Conservation (phyloP, 2,113 vertebrate species). For the Mionectes macconnelli region DNA sequence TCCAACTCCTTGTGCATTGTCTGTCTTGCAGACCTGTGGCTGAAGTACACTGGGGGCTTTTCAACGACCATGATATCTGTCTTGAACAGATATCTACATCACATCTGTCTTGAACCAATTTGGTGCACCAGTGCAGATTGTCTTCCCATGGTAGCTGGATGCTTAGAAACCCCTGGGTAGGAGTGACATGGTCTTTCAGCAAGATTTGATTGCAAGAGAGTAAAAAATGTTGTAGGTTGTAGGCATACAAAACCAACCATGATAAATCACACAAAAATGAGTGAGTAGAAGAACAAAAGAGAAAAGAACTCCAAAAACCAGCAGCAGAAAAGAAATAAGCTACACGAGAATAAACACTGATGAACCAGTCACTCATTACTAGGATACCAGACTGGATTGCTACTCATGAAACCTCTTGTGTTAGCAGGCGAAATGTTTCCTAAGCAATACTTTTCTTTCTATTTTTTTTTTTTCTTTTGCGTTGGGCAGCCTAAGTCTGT, state of each 20-base stretch:
- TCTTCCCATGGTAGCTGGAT: background rate
- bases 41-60: background rate
- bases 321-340: background rate
- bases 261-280: background rate
- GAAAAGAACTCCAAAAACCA: background rate
- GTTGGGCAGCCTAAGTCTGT: background rate
- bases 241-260: background rate
- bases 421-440: background rate
- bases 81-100: background rate
- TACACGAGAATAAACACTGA: background rate
- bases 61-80: background rate
- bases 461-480: background rate
- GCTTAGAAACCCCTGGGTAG: background rate
- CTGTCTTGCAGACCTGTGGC: background rate
- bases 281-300: background rate
- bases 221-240: background rate
- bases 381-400: background rate
- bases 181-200: background rate
- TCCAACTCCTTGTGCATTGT: background rate
- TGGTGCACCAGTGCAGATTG: background rate
- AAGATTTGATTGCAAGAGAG: background rate
- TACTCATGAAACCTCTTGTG: background rate
- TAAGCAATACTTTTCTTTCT: background rate
- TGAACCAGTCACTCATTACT: background rate
- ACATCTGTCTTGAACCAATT: background rate